Percentiles rank a stretch among this genome's conserved stretches.
These are phyloP conservation scores for Drosophila nr. fundita DNA, from an alignment of 2,888 invertebrate genomes.

Conservation along the genomic window DNA sequence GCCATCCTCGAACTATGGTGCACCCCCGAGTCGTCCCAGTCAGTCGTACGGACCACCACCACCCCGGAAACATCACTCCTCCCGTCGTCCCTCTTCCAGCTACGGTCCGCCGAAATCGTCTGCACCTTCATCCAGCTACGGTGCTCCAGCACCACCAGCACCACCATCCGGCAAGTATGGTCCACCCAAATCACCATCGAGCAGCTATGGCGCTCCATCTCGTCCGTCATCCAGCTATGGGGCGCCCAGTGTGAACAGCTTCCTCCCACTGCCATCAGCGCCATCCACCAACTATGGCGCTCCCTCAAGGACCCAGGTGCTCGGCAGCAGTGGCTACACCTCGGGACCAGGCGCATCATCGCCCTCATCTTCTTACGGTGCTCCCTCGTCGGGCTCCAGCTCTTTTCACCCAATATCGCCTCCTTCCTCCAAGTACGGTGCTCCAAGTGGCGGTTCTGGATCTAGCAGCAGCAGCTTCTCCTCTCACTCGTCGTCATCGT, in stretches of 20 bases:
- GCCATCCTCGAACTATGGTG: conserved; percentile 81
- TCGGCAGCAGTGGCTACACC: conserved; percentile 68
- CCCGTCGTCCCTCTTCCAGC: conserved; percentile 85
- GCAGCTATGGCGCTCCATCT: conserved; percentile 68
- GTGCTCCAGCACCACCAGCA: conserved; percentile 84
- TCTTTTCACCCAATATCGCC: conserved; percentile 43
- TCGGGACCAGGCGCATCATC: conserved; percentile 80
- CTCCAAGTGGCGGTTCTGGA: conserved; percentile 31
- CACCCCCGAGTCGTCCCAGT: conserved; percentile 74
- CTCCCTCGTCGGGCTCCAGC: conserved; percentile 63
- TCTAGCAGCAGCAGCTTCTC: conserved; percentile 16
- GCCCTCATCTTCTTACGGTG: conserved; percentile 86
- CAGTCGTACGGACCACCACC: conserved; percentile 83
- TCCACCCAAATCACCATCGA: conserved; percentile 69
- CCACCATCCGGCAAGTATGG: conserved; percentile 68
- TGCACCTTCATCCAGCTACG: conserved; percentile 84
- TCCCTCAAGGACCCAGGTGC: conserved; percentile 83
- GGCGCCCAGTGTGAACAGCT: conserved; percentile 82
- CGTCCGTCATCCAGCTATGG: conserved; percentile 86
- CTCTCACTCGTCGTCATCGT: conserved; percentile 20
- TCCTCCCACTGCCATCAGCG: conserved; percentile 69
- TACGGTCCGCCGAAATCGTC: conserved; percentile 84
- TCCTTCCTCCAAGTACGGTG: conserved; percentile 71
- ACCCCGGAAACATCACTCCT: conserved; percentile 81
- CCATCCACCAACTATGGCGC: conserved; percentile 86